Percentiles rank a stretch among this genome's conserved stretches.
phyloP scores from a whole-genome alignment of 2,888 invertebrate genomes.

The Brachyopa scutellaris region DNA sequence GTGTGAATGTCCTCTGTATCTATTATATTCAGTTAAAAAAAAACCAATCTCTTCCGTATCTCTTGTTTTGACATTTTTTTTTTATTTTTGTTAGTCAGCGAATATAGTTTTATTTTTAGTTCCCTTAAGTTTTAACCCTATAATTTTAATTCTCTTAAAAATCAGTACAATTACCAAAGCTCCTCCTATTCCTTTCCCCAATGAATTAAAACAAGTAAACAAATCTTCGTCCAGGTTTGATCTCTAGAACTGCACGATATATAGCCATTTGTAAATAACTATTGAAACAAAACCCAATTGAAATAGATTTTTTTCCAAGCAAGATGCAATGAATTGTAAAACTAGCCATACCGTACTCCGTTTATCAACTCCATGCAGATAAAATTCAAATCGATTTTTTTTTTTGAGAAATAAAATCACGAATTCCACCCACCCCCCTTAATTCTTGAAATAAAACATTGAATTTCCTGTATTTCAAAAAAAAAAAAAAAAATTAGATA shows the following conservation, averaged over 20 bases:
- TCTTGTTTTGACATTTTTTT: conserved; percentile 20
- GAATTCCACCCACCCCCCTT: conserved; percentile 47
- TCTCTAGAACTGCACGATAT: conserved; percentile 55
- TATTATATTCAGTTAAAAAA: conserved; percentile 57
- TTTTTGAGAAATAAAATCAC: conserved; percentile 4
- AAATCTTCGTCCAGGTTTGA: conserved; percentile 27
- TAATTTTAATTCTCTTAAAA: conserved; percentile 36
- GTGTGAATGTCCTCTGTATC: conserved; percentile 72
- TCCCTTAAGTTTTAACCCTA: conserved; percentile 45
- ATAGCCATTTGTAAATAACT: conserved; percentile 46
- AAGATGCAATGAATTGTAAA: conserved; percentile 25
- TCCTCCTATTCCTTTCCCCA: conserved; percentile 6
- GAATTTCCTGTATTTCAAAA: conserved; percentile 33
- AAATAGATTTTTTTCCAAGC: conserved; percentile 12
- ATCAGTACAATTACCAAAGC: conserved; percentile 30
- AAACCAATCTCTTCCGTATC: conserved; percentile 20
- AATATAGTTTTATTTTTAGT: conserved; percentile 39
- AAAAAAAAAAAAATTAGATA: conserved; percentile 32
- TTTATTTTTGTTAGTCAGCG: conserved; percentile 48
- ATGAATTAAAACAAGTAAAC: conserved; percentile 5
- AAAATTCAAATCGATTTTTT: conserved; percentile 1
- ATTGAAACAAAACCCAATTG: conserved; percentile 28
- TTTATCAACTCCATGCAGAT: conserved; percentile 30
- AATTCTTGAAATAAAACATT: conserved; percentile 52
- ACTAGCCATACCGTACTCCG: conserved; percentile 30